Evolutionary conservation across 2,888 invertebrate genomes (phyloP).

Genomic region (Torymus tubicola): DNA sequence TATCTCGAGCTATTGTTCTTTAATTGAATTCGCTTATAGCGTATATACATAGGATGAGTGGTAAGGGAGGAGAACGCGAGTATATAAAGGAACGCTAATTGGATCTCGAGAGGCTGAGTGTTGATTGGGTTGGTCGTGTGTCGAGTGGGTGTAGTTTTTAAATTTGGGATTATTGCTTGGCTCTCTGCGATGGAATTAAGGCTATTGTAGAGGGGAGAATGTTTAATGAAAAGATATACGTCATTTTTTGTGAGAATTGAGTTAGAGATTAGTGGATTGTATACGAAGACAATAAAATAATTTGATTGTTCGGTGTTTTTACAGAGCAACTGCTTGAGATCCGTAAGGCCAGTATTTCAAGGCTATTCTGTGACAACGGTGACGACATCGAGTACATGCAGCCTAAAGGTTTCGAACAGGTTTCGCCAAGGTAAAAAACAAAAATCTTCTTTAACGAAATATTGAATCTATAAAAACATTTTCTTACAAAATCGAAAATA

Average conservation of each 20-base stretch:
- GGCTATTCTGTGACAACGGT: slow-evolving; percentile 89
- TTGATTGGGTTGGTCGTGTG: no score
- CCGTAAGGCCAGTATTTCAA: slow-evolving; percentile 86
- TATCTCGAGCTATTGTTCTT: slow-evolving; percentile 17
- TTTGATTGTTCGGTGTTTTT: slow-evolving; percentile 47
- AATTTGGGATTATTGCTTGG: no score
- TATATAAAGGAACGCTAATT: slow-evolving; percentile 37
- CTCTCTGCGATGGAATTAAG: no score
- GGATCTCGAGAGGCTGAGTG: neutral
- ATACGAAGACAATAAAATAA: no score
- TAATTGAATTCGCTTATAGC: slow-evolving; percentile 40
- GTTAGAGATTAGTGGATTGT: no score
- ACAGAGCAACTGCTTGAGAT: slow-evolving; percentile 85
- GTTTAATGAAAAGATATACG: no score
- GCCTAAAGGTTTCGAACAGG: slow-evolving; percentile 78
- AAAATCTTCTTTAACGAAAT: no score
- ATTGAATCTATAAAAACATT: no score
- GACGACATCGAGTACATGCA: slow-evolving; percentile 75
- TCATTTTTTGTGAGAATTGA: no score
- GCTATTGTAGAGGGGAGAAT: no score
- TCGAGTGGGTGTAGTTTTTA: no score
- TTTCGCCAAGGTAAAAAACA: slow-evolving; percentile 80
- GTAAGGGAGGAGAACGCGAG: neutral
- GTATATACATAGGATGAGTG: neutral
- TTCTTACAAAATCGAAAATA: rapidly evolving